Percentiles rank a stretch among this genome's conserved stretches.
Evolutionary conservation across 2,113 vertebrate species (phyloP).

Genomic region (Mormyrus iriodes): DNA sequence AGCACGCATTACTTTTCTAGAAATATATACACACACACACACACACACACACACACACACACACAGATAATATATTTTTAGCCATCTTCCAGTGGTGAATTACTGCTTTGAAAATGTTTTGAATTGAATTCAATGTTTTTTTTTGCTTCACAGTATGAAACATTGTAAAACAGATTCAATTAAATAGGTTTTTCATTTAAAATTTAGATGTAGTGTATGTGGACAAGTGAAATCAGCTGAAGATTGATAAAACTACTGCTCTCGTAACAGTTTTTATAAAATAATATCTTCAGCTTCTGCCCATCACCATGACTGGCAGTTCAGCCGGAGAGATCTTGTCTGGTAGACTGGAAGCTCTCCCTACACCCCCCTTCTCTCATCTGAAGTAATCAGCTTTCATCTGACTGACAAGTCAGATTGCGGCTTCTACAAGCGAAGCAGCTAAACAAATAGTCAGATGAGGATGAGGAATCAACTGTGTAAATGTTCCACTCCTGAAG

Average conservation of each 20-base stretch:
- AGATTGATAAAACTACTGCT: neutral
- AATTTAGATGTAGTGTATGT: neutral
- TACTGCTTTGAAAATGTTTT: neutral
- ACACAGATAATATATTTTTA: neutral
- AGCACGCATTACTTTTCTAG: neutral
- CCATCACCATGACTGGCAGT: neutral
- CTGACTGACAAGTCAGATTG: constrained; percentile 40
- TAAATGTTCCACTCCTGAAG: neutral
- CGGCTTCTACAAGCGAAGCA: constrained; percentile 39
- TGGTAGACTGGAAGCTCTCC: neutral
- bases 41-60: too few relatives aligned
- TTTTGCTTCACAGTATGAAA: neutral
- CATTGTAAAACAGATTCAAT: neutral
- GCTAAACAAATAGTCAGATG: constrained; percentile 51
- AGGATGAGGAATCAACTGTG: neutral
- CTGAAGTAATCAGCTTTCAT: constrained; percentile 28
- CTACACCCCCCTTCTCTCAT: neutral
- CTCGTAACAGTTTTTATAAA: neutral
- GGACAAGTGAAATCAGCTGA: neutral
- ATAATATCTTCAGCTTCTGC: neutral
- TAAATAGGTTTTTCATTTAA: neutral
- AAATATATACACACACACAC: neutral
- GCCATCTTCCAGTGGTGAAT: neutral
- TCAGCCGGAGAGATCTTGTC: neutral
- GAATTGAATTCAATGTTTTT: neutral